These are phyloP conservation scores for Electrophaes corylata DNA, from an alignment of 2,888 invertebrate genomes.

Conservation along the genomic window DNA sequence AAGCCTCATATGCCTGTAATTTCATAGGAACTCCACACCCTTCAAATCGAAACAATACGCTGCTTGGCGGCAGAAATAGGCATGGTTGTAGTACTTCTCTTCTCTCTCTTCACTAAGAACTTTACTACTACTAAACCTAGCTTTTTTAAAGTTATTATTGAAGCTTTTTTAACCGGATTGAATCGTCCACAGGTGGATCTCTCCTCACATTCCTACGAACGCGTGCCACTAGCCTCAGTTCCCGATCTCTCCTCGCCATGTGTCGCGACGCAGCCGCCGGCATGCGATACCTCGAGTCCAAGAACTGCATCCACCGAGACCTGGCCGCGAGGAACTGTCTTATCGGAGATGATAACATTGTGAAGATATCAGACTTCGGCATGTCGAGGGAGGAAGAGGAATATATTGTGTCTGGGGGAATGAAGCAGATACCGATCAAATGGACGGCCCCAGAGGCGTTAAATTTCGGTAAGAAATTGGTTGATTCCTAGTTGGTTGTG, in stretches of 20 bases:
- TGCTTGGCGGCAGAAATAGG: too few species aligned
- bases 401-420: slow-evolving; percentile 98
- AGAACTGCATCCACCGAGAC: slow-evolving; percentile 98
- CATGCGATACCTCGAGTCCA: slow-evolving; percentile 97
- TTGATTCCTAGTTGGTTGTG: too few species aligned
- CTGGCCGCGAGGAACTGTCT: slow-evolving; percentile 97
- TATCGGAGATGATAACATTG: slow-evolving; percentile 92
- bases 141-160: too few species aligned
- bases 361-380: slow-evolving; percentile 99
- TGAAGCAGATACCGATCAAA: slow-evolving; percentile 99
- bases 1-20: too few species aligned
- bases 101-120: too few species aligned
- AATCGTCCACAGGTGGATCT: slow-evolving; percentile 89
- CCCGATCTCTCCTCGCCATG: slow-evolving; percentile 92
- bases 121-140: too few species aligned
- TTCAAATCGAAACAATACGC: too few species aligned
- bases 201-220: slow-evolving; percentile 94
- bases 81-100: too few species aligned
- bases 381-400: slow-evolving; percentile 99
- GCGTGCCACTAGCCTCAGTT: slow-evolving; percentile 86
- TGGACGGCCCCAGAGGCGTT: slow-evolving; percentile 99
- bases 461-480: slow-evolving; percentile 94
- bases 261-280: slow-evolving; percentile 96
- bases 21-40: too few species aligned
- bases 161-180: background rate